Conservation (phyloP, 2,888 invertebrate genomes). For the Drosophila mimetica region DNA sequence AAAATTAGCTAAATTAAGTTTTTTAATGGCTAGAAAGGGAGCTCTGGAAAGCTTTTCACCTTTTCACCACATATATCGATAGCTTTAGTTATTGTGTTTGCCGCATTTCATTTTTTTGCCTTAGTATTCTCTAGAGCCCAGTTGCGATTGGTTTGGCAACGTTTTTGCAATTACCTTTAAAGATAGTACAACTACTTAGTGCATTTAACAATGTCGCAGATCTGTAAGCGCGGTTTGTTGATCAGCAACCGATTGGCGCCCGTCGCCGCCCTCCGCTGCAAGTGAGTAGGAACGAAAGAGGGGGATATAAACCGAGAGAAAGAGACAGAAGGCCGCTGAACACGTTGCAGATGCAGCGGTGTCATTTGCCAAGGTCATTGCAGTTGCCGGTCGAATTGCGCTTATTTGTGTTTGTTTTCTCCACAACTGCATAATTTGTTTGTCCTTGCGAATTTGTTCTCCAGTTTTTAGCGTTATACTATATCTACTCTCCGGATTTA, state of each 20-base stretch:
- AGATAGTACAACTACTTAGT: constrained; percentile 24
- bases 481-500: constrained; percentile 12
- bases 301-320: background rate
- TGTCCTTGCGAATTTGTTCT: constrained; percentile 6
- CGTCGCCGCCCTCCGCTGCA: constrained; percentile 56
- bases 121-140: constrained; percentile 28
- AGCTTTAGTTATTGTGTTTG: constrained; percentile 13
- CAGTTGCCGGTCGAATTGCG: constrained; percentile 55
- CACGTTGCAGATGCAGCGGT: constrained; percentile 55
- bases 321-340: constrained; percentile 13
- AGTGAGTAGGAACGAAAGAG: constrained; percentile 52
- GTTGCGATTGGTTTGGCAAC: constrained; percentile 17
- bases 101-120: constrained; percentile 10
- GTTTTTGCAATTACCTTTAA: constrained; percentile 31
- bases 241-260: constrained; percentile 62
- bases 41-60: constrained; percentile 5
- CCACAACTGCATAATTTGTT: constrained; percentile 27
- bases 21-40: background rate
- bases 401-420: constrained; percentile 27
- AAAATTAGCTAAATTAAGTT: background rate
- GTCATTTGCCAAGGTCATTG: constrained; percentile 76
- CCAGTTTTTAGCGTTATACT: background rate
- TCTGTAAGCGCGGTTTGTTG: constrained; percentile 60
- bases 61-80: background rate
- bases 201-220: constrained; percentile 62